phyloP scores from a whole-genome alignment of 2,888 invertebrate genomes.

The Linhomoeus sp. region DNA sequence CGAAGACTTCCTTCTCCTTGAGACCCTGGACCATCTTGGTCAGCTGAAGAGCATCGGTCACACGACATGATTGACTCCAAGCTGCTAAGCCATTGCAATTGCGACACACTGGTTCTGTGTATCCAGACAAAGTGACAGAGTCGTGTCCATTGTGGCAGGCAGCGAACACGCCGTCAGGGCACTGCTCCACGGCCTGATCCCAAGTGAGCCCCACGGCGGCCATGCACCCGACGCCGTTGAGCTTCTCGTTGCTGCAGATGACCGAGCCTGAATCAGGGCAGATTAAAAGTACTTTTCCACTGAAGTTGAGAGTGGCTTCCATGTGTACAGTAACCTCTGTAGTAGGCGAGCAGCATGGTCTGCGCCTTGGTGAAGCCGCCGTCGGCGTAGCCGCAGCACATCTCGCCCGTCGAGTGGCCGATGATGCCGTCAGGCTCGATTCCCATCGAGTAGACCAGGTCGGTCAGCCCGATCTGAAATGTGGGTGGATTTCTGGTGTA shows the following conservation, averaged over 20 bases:
- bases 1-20: conserved; percentile 52
- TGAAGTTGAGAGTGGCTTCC: no score
- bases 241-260: no score
- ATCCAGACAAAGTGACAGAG: conserved; percentile 76
- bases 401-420: conserved; percentile 71
- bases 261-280: no score
- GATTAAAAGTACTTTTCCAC: no score
- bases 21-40: conserved; percentile 15
- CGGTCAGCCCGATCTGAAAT: conserved; percentile 69
- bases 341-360: conserved; percentile 72
- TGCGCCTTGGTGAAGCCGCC: conserved; percentile 77
- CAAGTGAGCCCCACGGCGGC: conserved; percentile 61
- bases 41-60: no score
- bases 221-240: no score
- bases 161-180: conserved; percentile 54
- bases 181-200: conserved; percentile 45
- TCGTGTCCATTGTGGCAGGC: conserved; percentile 83
- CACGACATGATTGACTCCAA: conserved; percentile 34
- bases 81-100: conserved; percentile 36
- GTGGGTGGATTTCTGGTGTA: conserved; percentile 31
- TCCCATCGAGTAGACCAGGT: conserved; percentile 50
- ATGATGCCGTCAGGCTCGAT: conserved; percentile 72
- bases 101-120: conserved; percentile 35
- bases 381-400: conserved; percentile 86
- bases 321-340: conserved; percentile 66